A percentile compares a stretch with the other conserved stretches of the same genome.
These are phyloP conservation scores for Hipparchia semele DNA, from an alignment of 2,888 invertebrate species.

Conservation along the genomic window DNA sequence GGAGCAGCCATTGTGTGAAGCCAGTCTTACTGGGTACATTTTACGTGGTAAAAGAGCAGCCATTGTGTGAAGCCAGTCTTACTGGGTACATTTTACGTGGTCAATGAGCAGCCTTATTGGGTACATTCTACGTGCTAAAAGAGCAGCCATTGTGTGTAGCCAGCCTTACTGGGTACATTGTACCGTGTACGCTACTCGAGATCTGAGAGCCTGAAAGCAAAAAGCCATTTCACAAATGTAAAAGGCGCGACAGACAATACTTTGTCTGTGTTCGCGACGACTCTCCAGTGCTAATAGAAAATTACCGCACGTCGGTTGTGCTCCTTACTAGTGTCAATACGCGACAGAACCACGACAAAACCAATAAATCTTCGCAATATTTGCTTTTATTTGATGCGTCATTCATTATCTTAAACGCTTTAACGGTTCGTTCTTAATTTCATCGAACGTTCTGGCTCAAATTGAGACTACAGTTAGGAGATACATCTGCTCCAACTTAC, in stretches of 20 bases:
- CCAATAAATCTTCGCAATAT: constrained; percentile 1
- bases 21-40: neutral
- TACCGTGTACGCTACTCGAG: neutral
- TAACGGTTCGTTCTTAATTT: neutral
- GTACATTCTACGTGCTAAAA: too few relatives aligned
- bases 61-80: neutral
- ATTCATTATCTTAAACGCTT: neutral
- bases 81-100: neutral
- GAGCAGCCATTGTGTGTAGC: neutral
- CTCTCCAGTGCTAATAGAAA: constrained; percentile 11
- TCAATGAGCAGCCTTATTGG: too few relatives aligned
- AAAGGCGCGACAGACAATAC: constrained; percentile 22
- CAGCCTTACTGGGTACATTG: neutral
- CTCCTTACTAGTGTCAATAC: neutral
- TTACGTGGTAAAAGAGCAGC: neutral
- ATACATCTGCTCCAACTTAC: neutral
- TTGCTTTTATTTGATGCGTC: constrained; percentile 1
- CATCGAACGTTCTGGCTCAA: neutral
- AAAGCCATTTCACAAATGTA: constrained; percentile 22
- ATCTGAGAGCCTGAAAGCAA: constrained; percentile 12
- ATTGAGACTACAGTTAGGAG: neutral
- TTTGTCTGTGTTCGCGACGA: constrained; percentile 9
- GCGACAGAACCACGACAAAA: neutral
- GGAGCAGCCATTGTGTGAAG: neutral
- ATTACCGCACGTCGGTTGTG: constrained; percentile 17